Conservation (phyloP, 2,797 vertebrate species). For the Propithecus deckenii region DNA sequence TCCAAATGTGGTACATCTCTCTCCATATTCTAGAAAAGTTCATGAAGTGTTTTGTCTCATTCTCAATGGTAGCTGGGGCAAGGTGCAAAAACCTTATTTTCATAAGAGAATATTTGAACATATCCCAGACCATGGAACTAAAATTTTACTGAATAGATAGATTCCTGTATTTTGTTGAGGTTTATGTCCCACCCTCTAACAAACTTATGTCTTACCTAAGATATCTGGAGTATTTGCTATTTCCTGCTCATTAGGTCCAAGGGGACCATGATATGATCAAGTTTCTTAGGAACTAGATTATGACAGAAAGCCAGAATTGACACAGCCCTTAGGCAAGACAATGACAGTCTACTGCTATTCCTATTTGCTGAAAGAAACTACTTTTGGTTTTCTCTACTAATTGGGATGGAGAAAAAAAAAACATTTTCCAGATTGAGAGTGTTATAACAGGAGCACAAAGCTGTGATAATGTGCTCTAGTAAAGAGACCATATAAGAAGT, state of each 20-base stretch:
- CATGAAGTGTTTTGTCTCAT: not conserved
- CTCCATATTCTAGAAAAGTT: not conserved
- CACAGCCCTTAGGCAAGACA: not conserved
- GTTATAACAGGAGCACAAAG: not conserved
- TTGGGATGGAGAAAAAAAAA: not conserved
- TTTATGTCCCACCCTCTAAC: not conserved
- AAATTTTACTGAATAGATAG: not conserved
- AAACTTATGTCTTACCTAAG: not conserved
- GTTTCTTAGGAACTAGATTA: not conserved
- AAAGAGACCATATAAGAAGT: not conserved
- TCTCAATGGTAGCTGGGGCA: not conserved
- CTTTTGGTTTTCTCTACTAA: not conserved
- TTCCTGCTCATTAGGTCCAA: not conserved
- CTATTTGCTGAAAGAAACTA: not conserved
- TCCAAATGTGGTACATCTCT: not conserved
- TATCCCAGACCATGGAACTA: not conserved
- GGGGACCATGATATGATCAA: not conserved
- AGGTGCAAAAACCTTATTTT: not conserved
- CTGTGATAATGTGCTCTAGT: not conserved
- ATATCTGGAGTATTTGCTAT: not conserved
- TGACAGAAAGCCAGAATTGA: not conserved
- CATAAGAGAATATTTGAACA: not conserved
- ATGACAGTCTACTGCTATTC: not conserved
- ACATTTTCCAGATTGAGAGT: not conserved
- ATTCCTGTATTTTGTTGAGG: not conserved